Conservation (phyloP, 2,113 vertebrate genomes). For the Puma concolor region DNA sequence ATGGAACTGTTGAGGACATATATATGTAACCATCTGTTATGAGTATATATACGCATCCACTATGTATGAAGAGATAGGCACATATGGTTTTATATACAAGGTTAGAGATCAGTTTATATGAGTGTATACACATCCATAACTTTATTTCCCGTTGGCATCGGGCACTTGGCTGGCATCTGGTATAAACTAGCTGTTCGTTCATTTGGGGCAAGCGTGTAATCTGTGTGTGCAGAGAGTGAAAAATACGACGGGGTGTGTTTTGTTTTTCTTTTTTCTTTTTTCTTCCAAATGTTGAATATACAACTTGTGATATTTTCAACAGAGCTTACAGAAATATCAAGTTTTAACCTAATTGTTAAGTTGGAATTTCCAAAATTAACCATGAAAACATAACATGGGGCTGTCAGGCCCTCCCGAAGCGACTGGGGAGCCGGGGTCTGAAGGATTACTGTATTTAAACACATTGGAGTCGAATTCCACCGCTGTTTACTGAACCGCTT, state of each 20-base stretch:
- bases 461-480: not conserved
- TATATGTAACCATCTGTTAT: not conserved
- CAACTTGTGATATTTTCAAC: not conserved
- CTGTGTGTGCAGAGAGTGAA: not conserved
- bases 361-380: conserved; percentile 32
- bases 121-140: conserved; percentile 24
- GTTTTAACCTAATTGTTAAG: not conserved
- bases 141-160: conserved; percentile 69
- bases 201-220: not conserved
- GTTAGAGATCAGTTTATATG: conserved; percentile 53
- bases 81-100: conserved; percentile 73
- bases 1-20: not conserved
- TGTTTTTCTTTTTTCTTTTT: not conserved
- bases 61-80: not conserved
- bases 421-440: not conserved
- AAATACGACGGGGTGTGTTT: not conserved
- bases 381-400: not conserved
- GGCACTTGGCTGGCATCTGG: conserved; percentile 61
- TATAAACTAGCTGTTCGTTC: conserved; percentile 26
- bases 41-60: not conserved
- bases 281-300: not conserved
- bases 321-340: not conserved
- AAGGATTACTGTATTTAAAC: not conserved
- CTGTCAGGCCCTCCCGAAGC: not conserved
- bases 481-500: not conserved